phyloP scores from a whole-genome alignment of 2,113 vertebrate species.

The Pollimyrus isidori region DNA sequence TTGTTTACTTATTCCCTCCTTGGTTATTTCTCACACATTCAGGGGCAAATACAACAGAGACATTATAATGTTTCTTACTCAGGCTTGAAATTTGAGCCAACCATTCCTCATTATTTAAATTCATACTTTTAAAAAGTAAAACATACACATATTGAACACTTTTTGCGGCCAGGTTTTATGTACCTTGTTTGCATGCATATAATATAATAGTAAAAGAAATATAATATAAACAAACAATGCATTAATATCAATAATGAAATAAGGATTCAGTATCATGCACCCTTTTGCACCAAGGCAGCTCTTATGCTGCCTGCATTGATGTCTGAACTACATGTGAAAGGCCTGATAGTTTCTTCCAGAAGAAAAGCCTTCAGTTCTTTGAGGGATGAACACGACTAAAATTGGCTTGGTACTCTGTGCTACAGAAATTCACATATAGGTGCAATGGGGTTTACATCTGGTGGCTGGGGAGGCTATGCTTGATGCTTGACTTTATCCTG shows the following conservation, averaged over 20 bases:
- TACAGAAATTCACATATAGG: neutral
- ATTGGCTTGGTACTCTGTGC: neutral
- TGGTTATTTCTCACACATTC: neutral
- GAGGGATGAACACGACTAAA: neutral
- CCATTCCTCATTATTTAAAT: neutral
- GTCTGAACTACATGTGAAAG: neutral
- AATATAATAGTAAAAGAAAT: neutral
- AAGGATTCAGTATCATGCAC: neutral
- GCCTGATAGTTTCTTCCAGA: neutral
- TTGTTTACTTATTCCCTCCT: neutral
- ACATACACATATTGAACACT: neutral
- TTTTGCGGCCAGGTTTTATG: neutral
- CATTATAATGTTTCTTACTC: neutral
- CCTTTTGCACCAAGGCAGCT: neutral
- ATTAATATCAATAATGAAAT: neutral
- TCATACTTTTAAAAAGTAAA: neutral
- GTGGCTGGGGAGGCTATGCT: neutral
- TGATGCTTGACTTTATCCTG: neutral
- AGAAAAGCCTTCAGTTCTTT: neutral
- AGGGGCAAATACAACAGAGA: neutral
- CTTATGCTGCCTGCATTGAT: neutral
- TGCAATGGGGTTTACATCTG: neutral
- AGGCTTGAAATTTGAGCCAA: neutral
- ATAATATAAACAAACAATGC: neutral
- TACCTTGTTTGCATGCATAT: neutral